A percentile compares a stretch with the other conserved stretches of the same genome.
Conservation (phyloP, 2,113 vertebrate genomes). For the Crotalus tigris region DNA sequence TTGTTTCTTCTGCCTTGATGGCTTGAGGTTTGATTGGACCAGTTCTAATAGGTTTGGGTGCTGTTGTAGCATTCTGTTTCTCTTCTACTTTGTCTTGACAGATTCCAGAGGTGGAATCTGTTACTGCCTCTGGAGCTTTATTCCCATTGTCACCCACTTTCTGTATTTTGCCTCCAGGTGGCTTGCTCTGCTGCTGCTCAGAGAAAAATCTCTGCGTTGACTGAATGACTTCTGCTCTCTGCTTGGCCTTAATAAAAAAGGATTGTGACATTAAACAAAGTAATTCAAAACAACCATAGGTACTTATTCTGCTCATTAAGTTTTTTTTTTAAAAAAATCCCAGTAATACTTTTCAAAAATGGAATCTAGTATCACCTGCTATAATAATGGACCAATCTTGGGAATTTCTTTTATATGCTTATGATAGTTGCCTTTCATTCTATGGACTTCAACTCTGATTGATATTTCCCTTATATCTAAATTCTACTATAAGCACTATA, state of each 20-base stretch:
- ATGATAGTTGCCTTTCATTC: background rate
- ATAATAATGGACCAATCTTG: background rate
- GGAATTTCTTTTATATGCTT: background rate
- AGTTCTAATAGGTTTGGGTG: constrained; percentile 91
- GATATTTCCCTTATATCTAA: background rate
- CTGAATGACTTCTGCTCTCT: constrained; percentile 97
- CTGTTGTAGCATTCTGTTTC: constrained; percentile 71
- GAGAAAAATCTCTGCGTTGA: constrained; percentile 98
- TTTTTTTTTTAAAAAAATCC: background rate
- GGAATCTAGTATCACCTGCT: background rate
- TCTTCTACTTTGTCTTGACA: constrained; percentile 80
- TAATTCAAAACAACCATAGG: background rate
- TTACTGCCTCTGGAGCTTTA: constrained; percentile 72
- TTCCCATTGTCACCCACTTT: constrained; percentile 80
- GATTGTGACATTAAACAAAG: constrained; percentile 39
- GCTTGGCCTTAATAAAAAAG: constrained; percentile 84
- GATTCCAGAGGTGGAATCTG: constrained; percentile 75
- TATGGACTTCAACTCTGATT: background rate
- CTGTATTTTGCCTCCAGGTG: constrained; percentile 79
- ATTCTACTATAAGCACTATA: background rate
- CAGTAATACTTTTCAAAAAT: constrained; percentile 33
- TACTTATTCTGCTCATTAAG: background rate
- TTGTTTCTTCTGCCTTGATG: constrained; percentile 96
- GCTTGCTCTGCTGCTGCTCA: constrained; percentile 91
- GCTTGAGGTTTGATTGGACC: constrained; percentile 99